Base-by-base conservation (phyloP, 92 coral and sea anemone genomes). In the Epizoanthus ramosus region DNA sequence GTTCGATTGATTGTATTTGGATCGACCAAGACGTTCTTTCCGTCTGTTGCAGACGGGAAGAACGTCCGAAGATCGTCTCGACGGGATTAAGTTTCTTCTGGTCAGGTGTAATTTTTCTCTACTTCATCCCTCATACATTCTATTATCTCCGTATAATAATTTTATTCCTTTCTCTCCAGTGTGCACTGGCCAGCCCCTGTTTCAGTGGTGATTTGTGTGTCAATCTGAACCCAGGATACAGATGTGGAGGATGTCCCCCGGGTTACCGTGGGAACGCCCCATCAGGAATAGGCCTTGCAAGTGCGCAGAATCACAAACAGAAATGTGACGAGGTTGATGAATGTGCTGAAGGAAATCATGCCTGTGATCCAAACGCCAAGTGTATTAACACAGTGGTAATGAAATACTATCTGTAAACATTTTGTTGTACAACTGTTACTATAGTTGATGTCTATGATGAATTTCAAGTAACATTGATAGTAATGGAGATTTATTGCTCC, bases 191-290 rank as follows among this genome's bases (percentile, higher is more conserved):
- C 75, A 87, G 75, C 60, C 99, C 99, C 3, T 96, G 99, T 83
- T 93, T 86, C 75, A 90, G 81, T 60, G 83, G 84, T 53, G 71
- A 86, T 71, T 80, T 90, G 39, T 96, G 99, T 17, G 85, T 87
- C 33, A 96, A 96, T 80, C 90, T 91, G 53, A 77, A 86, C 25
- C 99, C 99, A 61, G 99, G 99, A 18, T 96, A 96, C 83, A 93
- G 97, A 37, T 96, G 99, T 81, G 94, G 92, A 18, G 99, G 94
- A 3, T 96, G 99, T 35, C 99, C 99, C 18, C 79, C 93, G 21
- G 99, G 99, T 54, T 90, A 88, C 85, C 93, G 99, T 63, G 99
- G 99, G 10, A 89, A 90, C 79, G 98, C 99, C 7, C 98, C 99
- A 28, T 88, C 99, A 0, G 99, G 99, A 18, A 88, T 96, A 25